Base-by-base conservation (phyloP, 2,797 vertebrate genomes). In the Chelon auratus region DNA sequence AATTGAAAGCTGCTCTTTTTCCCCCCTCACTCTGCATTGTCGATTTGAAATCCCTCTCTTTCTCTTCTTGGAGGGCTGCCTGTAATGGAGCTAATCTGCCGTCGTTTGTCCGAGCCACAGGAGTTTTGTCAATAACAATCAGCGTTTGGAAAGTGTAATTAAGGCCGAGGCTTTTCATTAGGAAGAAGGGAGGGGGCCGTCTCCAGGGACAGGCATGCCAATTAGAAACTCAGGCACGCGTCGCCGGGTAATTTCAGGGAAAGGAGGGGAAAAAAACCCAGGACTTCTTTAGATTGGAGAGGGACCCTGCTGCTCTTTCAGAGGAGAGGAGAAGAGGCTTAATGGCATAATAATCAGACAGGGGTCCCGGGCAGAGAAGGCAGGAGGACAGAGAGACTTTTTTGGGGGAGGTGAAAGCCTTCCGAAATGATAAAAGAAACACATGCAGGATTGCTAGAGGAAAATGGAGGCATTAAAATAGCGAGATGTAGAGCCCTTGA, bases 81-180 rank as follows among this genome's bases (percentile, higher is more conserved):
- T 95, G 95, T 95, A 95, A 95, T 95, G 93, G 94, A 95, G 93
- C 95, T 95, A 95, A 95, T 95, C 94, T 95, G 83, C 90, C 91
- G 93, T 93, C 94, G 93, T 95, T 95, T 95, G 95, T 95, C 94
- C 93, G 92, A 95, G 94, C 94, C 95, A 95, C 95, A 94, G 93
- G 94, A 95, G 94, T 95, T 95, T 95, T 95, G 95, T 95, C 95
- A 95, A 95, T 95, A 95, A 95, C 95, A 95, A 95, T 95, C 95
- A 95, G 95, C 93, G 94, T 95, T 95, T 94, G 94, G 94, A 94
- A 95, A 95, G 94, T 95, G 95, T 95, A 95, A 95, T 95, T 95
- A 95, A 95, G 95, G 94, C 94, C 93, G 93, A 95, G 95, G 92
- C 95, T 95, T 95, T 95, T 95, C 95, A 95, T 95, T 95, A 95